Evolutionary conservation across 2,797 vertebrate genomes (phyloP), one percentile per base, ranked within the genome.

Genomic region (Pipistrellus nathusii): DNA sequence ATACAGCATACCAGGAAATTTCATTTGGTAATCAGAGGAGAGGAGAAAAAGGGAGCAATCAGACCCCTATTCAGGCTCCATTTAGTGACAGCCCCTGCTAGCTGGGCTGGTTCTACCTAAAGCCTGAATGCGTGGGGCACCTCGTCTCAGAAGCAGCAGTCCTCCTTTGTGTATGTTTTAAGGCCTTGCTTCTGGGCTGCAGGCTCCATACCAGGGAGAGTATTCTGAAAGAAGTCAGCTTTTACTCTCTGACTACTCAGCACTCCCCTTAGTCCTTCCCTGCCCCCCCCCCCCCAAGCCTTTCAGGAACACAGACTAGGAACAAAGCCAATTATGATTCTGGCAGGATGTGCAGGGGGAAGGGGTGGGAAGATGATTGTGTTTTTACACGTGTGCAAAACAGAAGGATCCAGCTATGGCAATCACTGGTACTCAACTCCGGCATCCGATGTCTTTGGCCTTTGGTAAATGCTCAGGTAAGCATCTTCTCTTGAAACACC

Each of bases 1-100:
- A 98, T 97, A 97, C 98, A 98, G 98, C 98, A 98, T 98, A 98
- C 98, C 97, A 98, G 98, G 98, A 98, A 98, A 98, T 98, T 98
- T 98, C 98, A 97, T 97, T 98, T 96, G 95, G 98, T 98, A 98
- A 98, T 98, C 98, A 98, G 98, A 95, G 93, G 81, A 96, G 90
- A 96, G 92, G 81, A 97, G 94, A 87, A 96, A 98, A 98, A 98
- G 98, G 97, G 98, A 98, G 98, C 98, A 98, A 98, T 98, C 98
- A 98, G 98, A 97, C 97, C 98, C 97, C 91, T 98, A 98, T 98
- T 98, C 98, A 98, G 96, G 87, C 96, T 98, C 96, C 82, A 59
- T 98, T 98, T 98, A 97, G 98, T 96, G 96, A 98, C 98, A 98
- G 97, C 98, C 98, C 98, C 98, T 98, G 97, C 97, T 97, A 97